Conservation (phyloP, 2,888 invertebrate genomes). For the Sinelater perroti region DNA sequence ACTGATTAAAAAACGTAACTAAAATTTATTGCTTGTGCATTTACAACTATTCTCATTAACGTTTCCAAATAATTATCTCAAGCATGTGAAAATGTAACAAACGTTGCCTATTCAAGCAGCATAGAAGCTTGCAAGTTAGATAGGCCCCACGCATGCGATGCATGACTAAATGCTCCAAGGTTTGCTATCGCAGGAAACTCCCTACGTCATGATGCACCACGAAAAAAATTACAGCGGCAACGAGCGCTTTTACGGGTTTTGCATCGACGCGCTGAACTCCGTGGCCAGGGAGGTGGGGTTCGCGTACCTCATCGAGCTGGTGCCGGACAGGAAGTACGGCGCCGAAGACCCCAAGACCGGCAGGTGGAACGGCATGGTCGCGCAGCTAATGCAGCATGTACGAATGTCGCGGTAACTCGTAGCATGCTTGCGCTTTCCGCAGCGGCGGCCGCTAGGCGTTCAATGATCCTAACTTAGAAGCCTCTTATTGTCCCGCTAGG, state of each 20-base stretch:
- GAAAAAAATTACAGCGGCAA: constrained; percentile 77
- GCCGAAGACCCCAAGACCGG: constrained; percentile 69
- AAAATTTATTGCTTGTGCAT: constrained; percentile 33
- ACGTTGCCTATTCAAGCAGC: too few species aligned
- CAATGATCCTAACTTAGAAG: constrained; percentile 23
- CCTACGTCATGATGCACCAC: constrained; percentile 78
- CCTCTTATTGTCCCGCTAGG: constrained; percentile 49
- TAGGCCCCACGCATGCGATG: too few species aligned
- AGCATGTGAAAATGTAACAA: too few species aligned
- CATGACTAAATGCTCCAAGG: too few species aligned
- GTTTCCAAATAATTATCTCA: too few species aligned
- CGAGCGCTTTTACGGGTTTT: constrained; percentile 80
- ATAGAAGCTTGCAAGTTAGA: too few species aligned
- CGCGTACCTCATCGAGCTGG: constrained; percentile 74
- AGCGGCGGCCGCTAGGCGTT: not conserved
- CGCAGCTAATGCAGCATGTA: constrained; percentile 77
- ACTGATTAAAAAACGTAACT: too few species aligned
- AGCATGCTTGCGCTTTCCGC: not conserved
- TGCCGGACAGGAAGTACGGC: constrained; percentile 75
- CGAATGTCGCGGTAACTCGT: constrained; percentile 37
- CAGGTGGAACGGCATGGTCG: constrained; percentile 75
- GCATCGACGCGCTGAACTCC: constrained; percentile 76
- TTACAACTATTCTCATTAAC: too few species aligned
- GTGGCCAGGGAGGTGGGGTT: constrained; percentile 75
- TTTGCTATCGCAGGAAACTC: constrained; percentile 78